Base-by-base conservation (phyloP, 2,888 invertebrate species). In the Rosalia funebris region DNA sequence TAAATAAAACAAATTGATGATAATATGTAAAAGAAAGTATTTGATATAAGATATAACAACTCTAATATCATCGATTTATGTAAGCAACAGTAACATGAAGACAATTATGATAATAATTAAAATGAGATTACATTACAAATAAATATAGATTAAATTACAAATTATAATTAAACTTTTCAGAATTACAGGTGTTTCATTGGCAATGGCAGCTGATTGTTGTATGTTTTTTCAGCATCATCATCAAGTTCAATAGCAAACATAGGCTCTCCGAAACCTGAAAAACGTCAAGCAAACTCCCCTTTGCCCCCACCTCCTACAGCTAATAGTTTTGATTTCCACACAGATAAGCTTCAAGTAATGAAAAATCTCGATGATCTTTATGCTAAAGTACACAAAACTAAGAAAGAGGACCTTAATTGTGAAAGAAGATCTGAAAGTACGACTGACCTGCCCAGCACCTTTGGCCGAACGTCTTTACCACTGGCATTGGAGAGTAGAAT, bases 361-460 rank as follows among this genome's bases (percentile, higher is more conserved):
- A 86, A 88, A 65, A 91, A 91, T 69, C 82, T 93, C n/a, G 94
- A 94, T 71, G 93, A 93, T 73, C 91, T 95, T 89, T 95, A 95
- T 79, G 94, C 94, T 1, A 95, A 94, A 83, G 94, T 94, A 14
- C 86, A 88, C 75, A 92, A 92, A 77, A 89, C 87, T 77, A 76
- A 74, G 61, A 74, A 74, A 54, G 74, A 73, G 52, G 73, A 69
- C 5, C 20, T 50, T 14, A 62, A 55, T 9, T n/a, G n/a, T n/a
- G 71, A 68, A 14, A 65, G 66, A 25, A 54, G 5, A 25, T 15
- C 15, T 19, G 68, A 69, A 44, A 65, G 65, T 25, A 34, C 2
- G 44, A 60, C 60, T 54, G 50, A 65, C 50, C 36, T 37, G 34
- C 39, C 48, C 1, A 65, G 66, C 42, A 65, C 44, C 36, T 46